Conservation (phyloP, 2,113 vertebrate species). For the Xenopus borealis region DNA sequence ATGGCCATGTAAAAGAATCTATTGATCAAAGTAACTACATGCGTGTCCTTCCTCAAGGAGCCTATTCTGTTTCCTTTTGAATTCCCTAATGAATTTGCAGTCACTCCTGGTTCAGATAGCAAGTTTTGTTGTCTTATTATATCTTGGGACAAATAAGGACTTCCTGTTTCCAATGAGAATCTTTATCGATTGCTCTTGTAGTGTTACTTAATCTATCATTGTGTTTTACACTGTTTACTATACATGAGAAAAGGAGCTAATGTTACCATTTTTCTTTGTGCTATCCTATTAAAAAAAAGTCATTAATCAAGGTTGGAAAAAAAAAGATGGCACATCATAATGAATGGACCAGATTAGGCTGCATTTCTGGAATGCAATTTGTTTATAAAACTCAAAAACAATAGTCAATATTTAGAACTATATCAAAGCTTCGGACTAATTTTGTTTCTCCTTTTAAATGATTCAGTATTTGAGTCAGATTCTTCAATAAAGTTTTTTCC, state of each 20-base stretch:
- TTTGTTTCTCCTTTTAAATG: no score
- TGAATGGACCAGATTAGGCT: no score
- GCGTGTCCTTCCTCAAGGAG: conserved; percentile 21
- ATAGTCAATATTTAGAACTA: no score
- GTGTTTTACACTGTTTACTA: conserved; percentile 5
- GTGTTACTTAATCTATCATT: neutral
- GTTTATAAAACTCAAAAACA: no score
- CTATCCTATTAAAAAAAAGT: neutral
- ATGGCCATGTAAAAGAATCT: neutral
- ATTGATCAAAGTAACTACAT: conserved; percentile 16
- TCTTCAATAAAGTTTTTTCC: no score
- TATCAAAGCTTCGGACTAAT: no score
- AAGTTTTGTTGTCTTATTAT: conserved; percentile 19
- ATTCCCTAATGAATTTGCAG: conserved; percentile 36
- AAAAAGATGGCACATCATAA: no score
- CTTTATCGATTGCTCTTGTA: conserved; percentile 14
- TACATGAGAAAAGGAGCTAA: neutral
- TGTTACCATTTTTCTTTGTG: conserved; percentile 10
- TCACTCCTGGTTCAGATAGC: conserved; percentile 10
- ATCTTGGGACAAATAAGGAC: conserved; percentile 12
- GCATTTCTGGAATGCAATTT: no score
- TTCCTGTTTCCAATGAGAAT: conserved; percentile 19
- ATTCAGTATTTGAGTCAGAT: no score
- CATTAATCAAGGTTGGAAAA: no score
- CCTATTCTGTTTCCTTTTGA: conserved; percentile 13